These are phyloP conservation scores for Leptinotarsa defecta DNA, from an alignment of 1,140 invertebrate genomes.

Conservation along the genomic window DNA sequence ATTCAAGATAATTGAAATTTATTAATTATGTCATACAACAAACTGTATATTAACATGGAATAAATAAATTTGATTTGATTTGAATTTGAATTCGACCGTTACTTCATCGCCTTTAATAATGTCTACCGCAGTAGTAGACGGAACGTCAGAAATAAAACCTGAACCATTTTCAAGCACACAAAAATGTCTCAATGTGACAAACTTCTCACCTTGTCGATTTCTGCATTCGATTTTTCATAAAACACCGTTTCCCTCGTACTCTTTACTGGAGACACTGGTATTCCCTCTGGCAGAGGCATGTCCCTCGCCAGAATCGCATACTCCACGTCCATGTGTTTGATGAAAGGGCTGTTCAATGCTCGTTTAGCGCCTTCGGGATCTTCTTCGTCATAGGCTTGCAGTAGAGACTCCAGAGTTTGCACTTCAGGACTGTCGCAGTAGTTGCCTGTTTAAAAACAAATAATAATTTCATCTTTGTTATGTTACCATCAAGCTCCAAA, in stretches of 20 bases:
- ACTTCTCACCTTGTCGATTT: slow-evolving; percentile 43
- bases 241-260: slow-evolving; percentile 70
- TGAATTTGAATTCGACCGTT: too few species aligned
- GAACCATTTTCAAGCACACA: too few species aligned
- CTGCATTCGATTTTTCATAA: slow-evolving; percentile 68
- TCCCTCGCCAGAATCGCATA: slow-evolving; percentile 82
- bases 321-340: slow-evolving; percentile 94
- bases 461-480: background rate
- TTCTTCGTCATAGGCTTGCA: slow-evolving; percentile 90
- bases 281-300: slow-evolving; percentile 69
- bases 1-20: too few species aligned
- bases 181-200: background rate
- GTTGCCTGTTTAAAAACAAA: slow-evolving; percentile 60
- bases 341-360: slow-evolving; percentile 83
- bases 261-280: slow-evolving; percentile 58
- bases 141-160: too few species aligned
- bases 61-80: too few species aligned
- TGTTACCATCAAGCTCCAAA: too few species aligned
- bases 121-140: too few species aligned
- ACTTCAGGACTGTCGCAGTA: slow-evolving; percentile 76
- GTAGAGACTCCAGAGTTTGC: slow-evolving; percentile 79
- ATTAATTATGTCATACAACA: too few species aligned
- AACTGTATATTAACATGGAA: too few species aligned
- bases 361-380: slow-evolving; percentile 77
- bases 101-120: too few species aligned